Base-by-base conservation (phyloP, 1,140 invertebrate species). In the Cataglyphis hispanica region DNA sequence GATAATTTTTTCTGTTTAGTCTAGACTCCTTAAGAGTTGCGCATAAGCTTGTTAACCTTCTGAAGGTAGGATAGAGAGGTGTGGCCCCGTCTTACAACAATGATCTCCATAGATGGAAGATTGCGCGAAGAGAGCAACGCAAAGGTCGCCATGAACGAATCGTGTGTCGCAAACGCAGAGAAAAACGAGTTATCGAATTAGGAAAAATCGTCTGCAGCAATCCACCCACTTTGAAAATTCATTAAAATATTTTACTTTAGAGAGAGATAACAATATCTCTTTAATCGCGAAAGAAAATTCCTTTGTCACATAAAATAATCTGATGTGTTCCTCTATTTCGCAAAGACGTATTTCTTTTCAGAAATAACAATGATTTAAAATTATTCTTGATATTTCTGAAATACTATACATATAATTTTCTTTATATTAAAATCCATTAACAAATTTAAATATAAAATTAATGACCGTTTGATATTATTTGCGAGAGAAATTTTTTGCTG, bases 41-140 rank as follows among this genome's bases (percentile, higher is more conserved):
- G 53, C 64, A 84, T 19, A 69, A 67, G 87, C 86, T 77, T 85
- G 86, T 92, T 92, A 91, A 92, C 90, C 91, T 92, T 92, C 91
- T 91, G 89, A 92, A 92, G 91, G 91, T 89, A 91, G 89, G 76
- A 86, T 70, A 40, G 74, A 92, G 91, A 92, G 91, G 91, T 92
- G 91, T 91, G 91, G 86, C 91, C 83, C 84, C 81, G 84, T 91
- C 67, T 67, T 67, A 85, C 72, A 90, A 90, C 89, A 90, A 90
- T 90, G 84, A 84, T 86, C 86, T 70, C 83, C 69, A 87, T 70
- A 90, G 89, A 90, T 90, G 86, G 86, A 80, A 86, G 89, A 90
- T 90, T 90, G 89, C 86, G 70, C 78, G 88, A 69, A 90, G 90
- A 90, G 89, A 90, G 89, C 89, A 90, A 90, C 78, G 89, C 78